phyloP scores from a whole-genome alignment of 1,140 invertebrate species.

The Pollicipes pollicipes region DNA sequence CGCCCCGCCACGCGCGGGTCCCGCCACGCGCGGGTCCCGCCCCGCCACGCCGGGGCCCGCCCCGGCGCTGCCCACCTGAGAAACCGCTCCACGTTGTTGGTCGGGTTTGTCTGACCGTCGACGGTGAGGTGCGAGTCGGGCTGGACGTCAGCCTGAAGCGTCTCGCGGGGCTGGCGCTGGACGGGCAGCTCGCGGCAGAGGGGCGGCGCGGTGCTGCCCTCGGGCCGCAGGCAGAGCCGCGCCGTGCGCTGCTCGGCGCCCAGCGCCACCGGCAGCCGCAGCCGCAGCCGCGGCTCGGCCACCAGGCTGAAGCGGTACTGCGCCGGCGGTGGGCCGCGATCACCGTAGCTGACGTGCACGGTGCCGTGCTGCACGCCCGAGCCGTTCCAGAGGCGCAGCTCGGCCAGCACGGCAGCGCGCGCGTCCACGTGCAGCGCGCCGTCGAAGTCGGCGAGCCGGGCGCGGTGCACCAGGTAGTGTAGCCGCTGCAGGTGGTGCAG shows the following conservation, averaged over 20 bases:
- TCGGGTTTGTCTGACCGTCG: background rate
- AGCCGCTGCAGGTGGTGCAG: background rate
- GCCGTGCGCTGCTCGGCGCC: background rate
- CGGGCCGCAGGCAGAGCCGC: background rate
- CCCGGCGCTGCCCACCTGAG: background rate
- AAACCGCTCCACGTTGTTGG: background rate
- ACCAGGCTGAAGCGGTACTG: background rate
- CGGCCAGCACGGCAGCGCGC: background rate
- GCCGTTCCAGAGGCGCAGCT: background rate
- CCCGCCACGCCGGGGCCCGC: no score
- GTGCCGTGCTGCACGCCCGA: constrained; percentile 1
- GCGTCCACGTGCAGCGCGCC: constrained; percentile 3
- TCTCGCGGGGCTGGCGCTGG: background rate
- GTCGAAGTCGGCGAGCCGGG: background rate
- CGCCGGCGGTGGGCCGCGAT: background rate
- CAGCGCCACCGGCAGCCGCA: background rate
- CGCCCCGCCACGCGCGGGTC: no score
- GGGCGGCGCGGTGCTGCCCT: background rate
- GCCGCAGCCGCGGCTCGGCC: background rate
- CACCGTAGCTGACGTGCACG: background rate
- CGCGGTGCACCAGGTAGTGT: background rate
- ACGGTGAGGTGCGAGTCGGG: background rate
- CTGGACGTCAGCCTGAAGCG: background rate
- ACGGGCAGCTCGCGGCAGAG: background rate
- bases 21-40: no score